Evolutionary conservation across 2,888 invertebrate species (phyloP), one percentile per base, ranked within the genome.

Genomic region (Drosophila putrida): DNA sequence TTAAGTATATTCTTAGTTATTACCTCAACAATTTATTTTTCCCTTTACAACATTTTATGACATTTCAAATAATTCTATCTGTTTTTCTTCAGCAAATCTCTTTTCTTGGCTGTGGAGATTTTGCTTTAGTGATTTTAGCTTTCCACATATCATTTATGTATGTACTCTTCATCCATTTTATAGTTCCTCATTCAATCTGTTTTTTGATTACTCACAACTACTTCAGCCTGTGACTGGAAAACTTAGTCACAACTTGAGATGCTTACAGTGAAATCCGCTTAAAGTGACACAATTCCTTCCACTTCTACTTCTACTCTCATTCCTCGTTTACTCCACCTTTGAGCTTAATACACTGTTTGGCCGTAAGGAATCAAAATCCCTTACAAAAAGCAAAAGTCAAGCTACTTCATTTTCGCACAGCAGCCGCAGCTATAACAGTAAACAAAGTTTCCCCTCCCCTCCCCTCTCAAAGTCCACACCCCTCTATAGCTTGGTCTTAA

Each of bases 381-480:
- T 51, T 57, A 53, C 68, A 25, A 36, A 63, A 65, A 63, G 78
- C 81, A 63, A 83, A 82, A 80, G 82, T 74, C 80, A 75, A 74
- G 72, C 82, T 78, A 85, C 80, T 80, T 82, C 71, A 85, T 85
- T 85, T 80, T 80, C 65, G 43, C 70, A 64, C 54, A 75, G 67
- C 35, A 69, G 59, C 55, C 41, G 41, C 51, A 51, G 60, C 33
- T 11, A 38, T 53, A 70, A 68, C 71, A 72, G 75, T 78, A 75
- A 82, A 79, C 77, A 77, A 84, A 78, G 68, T 83, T 73, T 25
- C 38, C 36, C 11, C 13, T 5, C 25, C 27, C 10, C 27, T 10
- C 0, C n/a, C 13, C 33, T 6, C 46, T 25, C 10, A 28, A 1
- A 28, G 28, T 28, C 33, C 4, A 5, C 50, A 10, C 33, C 33